A percentile compares a stretch with the other conserved stretches of the same genome.
These are phyloP conservation scores for Osmerus eperlanus DNA, from an alignment of 2,113 vertebrate species.

Conservation along the genomic window DNA sequence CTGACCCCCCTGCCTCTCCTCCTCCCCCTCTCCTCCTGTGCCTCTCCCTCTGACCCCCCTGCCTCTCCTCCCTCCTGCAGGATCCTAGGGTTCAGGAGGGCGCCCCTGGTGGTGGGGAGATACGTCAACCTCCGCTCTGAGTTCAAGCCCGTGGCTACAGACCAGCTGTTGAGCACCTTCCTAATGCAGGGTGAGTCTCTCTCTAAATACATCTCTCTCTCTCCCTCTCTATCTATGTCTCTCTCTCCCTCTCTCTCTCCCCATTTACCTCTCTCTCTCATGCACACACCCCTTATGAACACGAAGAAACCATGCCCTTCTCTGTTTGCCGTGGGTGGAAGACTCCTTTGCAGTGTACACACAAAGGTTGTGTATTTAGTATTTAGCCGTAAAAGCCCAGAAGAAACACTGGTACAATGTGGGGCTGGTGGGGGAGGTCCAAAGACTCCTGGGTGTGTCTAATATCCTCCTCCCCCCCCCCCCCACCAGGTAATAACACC, in stretches of 20 bases:
- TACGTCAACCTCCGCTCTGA: constrained; percentile 91
- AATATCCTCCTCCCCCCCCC: background rate
- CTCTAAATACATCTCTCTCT: background rate
- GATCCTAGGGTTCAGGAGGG: constrained; percentile 93
- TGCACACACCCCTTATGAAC: too few relatives aligned
- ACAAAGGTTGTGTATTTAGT: too few relatives aligned
- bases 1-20: background rate
- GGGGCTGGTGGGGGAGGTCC: too few relatives aligned
- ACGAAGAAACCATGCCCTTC: too few relatives aligned
- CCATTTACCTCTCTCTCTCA: background rate
- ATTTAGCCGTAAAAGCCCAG: too few relatives aligned
- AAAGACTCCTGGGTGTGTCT: background rate
- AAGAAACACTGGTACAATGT: too few relatives aligned
- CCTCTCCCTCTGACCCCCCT: background rate
- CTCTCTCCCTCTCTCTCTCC: too few relatives aligned
- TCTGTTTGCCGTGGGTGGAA: too few relatives aligned
- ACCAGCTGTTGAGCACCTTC: constrained; percentile 94
- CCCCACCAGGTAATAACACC: constrained; percentile 84
- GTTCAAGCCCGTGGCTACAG: constrained; percentile 92
- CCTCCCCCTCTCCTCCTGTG: background rate
- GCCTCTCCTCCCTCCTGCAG: constrained; percentile 58
- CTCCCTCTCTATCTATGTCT: background rate
- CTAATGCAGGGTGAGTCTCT: constrained; percentile 81
- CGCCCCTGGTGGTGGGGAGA: constrained; percentile 91
- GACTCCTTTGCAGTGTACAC: too few relatives aligned